phyloP scores from a whole-genome alignment of 2,113 vertebrate genomes.

The Pipa parva region DNA sequence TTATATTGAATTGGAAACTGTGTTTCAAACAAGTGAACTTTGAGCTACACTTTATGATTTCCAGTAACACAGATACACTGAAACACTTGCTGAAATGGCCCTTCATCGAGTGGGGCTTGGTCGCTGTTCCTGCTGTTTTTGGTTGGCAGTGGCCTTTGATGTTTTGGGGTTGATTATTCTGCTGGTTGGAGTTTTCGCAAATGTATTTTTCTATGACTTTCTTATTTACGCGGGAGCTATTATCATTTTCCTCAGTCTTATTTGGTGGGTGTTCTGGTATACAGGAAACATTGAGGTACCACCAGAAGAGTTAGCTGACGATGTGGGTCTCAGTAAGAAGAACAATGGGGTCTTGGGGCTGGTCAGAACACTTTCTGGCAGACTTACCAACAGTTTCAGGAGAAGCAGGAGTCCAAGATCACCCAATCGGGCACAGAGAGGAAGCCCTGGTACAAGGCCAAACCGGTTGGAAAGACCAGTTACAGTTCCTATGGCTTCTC shows the following conservation, averaged over 20 bases:
- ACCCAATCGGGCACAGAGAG: neutral
- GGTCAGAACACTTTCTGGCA: conserved; percentile 26
- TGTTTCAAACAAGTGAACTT: conserved; percentile 29
- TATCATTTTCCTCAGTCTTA: conserved; percentile 81
- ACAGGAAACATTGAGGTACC: conserved; percentile 83
- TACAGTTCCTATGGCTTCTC: conserved; percentile 20
- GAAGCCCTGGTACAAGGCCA: neutral
- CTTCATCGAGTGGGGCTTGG: conserved; percentile 55
- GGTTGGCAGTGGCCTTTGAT: conserved; percentile 82
- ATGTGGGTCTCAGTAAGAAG: conserved; percentile 39
- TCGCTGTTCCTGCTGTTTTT: conserved; percentile 78
- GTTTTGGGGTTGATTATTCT: conserved; percentile 68
- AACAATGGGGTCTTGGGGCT: conserved; percentile 14
- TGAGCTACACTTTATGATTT: conserved; percentile 4
- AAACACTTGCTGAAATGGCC: conserved; percentile 14
- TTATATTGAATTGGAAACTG: conserved; percentile 3
- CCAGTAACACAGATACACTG: neutral
- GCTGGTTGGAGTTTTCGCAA: conserved; percentile 72
- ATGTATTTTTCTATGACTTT: conserved; percentile 71
- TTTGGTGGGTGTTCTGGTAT: conserved; percentile 96
- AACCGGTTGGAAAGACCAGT: conserved; percentile 13
- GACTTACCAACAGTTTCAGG: conserved; percentile 27
- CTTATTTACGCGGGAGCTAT: conserved; percentile 80
- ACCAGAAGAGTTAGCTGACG: conserved; percentile 62
- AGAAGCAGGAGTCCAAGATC: conserved; percentile 1